A percentile compares a stretch with the other conserved stretches of the same genome.
phyloP scores from a whole-genome alignment of 2,113 vertebrate species.

The Paralichthys olivaceus region DNA sequence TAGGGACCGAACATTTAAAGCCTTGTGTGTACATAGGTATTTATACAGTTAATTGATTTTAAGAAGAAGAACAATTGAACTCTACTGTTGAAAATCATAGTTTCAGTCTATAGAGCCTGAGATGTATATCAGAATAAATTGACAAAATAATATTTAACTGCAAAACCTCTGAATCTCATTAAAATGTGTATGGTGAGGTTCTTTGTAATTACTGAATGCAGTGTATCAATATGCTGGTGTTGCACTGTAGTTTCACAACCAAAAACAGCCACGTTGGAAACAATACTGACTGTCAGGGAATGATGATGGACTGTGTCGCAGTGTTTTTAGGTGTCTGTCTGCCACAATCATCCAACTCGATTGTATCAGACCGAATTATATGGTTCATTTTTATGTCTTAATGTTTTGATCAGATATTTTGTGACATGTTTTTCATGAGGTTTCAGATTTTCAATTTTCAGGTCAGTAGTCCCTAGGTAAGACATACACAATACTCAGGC shows the following conservation, averaged over 20 bases:
- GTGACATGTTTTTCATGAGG: constrained; percentile 37
- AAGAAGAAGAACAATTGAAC: background rate
- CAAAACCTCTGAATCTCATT: constrained; percentile 21
- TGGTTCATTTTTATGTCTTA: constrained; percentile 33
- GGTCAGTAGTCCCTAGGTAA: constrained; percentile 54
- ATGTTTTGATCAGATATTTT: constrained; percentile 50
- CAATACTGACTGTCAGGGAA: constrained; percentile 16
- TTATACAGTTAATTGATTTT: constrained; percentile 30
- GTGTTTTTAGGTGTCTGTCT: constrained; percentile 3
- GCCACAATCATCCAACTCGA: constrained; percentile 32
- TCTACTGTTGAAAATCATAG: constrained; percentile 25
- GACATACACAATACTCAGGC: constrained; percentile 68
- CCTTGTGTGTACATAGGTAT: constrained; percentile 48
- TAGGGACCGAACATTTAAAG: constrained; percentile 20
- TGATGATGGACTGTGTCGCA: constrained; percentile 1
- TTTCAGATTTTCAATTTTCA: constrained; percentile 44
- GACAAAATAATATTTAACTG: constrained; percentile 30
- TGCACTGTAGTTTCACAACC: constrained; percentile 30
- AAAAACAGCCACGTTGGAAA: constrained; percentile 16
- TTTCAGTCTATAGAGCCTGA: constrained; percentile 17
- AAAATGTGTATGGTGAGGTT: background rate
- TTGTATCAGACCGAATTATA: constrained; percentile 24
- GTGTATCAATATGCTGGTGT: background rate
- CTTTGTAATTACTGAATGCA: constrained; percentile 17
- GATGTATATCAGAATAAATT: constrained; percentile 35